phyloP scores from a whole-genome alignment of 2,888 invertebrate species.

The Resseliella maxima region DNA sequence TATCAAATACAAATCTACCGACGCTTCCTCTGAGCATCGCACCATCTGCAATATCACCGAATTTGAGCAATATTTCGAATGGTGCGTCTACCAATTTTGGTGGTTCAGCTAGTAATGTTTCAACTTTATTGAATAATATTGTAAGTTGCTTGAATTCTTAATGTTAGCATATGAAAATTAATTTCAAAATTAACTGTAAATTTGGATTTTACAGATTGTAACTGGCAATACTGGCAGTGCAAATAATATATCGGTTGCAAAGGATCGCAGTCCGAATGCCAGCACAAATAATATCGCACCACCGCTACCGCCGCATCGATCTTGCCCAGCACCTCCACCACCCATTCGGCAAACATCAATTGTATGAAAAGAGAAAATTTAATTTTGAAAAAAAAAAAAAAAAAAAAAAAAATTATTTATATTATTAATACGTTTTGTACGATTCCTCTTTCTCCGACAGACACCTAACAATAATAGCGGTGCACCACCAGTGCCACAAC shows the following conservation, averaged over 20 bases:
- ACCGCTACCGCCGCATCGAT: constrained; percentile 66
- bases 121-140: constrained; percentile 58
- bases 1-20: constrained; percentile 66
- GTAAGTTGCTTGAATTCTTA: no score
- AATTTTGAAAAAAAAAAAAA: neutral
- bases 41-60: constrained; percentile 61
- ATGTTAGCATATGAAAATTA: no score
- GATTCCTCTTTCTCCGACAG: neutral
- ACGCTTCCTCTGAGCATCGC: constrained; percentile 62
- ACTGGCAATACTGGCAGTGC: constrained; percentile 29
- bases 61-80: constrained; percentile 58
- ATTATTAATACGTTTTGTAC: neutral
- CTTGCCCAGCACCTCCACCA: constrained; percentile 67
- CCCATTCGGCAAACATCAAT: constrained; percentile 64
- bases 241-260: constrained; percentile 34
- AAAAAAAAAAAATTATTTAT: neutral
- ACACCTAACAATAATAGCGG: constrained; percentile 59
- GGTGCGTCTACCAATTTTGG: constrained; percentile 58
- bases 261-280: constrained; percentile 55
- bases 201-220: no score
- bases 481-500: constrained; percentile 67
- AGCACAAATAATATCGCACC: constrained; percentile 62
- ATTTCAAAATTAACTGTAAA: no score
- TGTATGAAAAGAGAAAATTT: neutral
- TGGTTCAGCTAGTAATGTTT: constrained; percentile 59